Conservation (phyloP, 2,113 vertebrate species). For the Fregetta grallaria region DNA sequence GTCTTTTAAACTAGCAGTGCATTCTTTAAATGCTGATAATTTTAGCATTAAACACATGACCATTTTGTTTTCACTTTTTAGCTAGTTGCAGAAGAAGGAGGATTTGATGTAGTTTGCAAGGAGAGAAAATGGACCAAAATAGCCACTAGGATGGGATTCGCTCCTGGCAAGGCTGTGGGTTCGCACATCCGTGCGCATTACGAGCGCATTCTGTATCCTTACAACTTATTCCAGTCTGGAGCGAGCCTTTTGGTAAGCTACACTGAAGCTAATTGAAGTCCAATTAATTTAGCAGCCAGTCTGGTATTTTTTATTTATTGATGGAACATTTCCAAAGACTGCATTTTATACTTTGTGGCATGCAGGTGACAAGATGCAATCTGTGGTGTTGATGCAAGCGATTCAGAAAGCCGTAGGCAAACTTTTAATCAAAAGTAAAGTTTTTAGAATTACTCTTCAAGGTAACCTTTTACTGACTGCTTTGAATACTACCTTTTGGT, state of each 20-base stretch:
- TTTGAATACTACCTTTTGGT: neutral
- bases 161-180: slow-evolving; percentile 93
- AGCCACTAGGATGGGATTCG: slow-evolving; percentile 91
- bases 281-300: neutral
- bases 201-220: slow-evolving; percentile 92
- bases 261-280: neutral
- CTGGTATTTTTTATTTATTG: neutral
- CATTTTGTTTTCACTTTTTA: slow-evolving; percentile 60
- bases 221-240: slow-evolving; percentile 92
- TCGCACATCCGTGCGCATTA: slow-evolving; percentile 95
- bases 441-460: neutral
- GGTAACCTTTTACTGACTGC: neutral
- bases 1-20: neutral
- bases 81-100: slow-evolving; percentile 96
- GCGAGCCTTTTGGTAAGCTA: slow-evolving; percentile 89
- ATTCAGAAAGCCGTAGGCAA: neutral
- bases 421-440: neutral
- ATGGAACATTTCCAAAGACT: neutral
- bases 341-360: fast-evolving
- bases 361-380: neutral
- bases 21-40: neutral
- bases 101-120: slow-evolving; percentile 91
- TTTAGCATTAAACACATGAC: neutral
- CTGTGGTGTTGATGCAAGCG: neutral
- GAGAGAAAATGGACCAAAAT: slow-evolving; percentile 97